Conservation (phyloP, 2,797 vertebrate species). For the Mormyrops attenuatus region DNA sequence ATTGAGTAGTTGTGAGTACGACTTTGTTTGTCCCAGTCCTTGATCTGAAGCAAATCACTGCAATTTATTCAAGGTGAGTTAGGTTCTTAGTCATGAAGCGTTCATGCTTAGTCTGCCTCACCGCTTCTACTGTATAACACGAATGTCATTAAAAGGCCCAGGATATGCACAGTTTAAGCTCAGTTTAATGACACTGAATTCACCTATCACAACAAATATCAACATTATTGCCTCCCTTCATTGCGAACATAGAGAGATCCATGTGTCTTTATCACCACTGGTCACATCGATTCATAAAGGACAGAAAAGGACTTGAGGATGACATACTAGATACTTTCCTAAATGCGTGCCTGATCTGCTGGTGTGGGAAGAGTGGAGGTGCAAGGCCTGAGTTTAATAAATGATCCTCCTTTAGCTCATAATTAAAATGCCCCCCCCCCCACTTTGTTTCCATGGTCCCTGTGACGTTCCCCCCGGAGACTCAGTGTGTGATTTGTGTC, state of each 20-base stretch:
- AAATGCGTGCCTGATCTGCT: not conserved
- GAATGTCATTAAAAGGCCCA: not conserved
- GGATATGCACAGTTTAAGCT: not conserved
- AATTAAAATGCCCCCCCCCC: constrained; percentile 7
- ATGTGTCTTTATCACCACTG: not conserved
- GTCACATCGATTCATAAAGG: not conserved
- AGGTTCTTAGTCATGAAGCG: not conserved
- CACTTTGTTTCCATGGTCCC: constrained; percentile 9
- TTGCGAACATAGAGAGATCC: not conserved
- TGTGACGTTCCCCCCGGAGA: not conserved
- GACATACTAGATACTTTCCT: not conserved
- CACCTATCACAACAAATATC: not conserved
- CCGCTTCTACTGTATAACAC: not conserved
- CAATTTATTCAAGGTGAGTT: not conserved
- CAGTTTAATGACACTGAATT: not conserved
- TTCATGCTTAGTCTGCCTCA: not conserved
- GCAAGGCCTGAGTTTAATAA: not conserved
- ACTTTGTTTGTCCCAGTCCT: not conserved
- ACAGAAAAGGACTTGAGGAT: not conserved
- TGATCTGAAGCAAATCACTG: not conserved
- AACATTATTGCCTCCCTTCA: not conserved
- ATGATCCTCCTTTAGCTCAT: constrained; percentile 9
- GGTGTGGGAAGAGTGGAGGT: not conserved
- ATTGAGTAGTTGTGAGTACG: not conserved
- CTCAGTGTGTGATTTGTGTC: not conserved